phyloP scores from a whole-genome alignment of 2,797 vertebrate genomes.

The Catharus ustulatus region DNA sequence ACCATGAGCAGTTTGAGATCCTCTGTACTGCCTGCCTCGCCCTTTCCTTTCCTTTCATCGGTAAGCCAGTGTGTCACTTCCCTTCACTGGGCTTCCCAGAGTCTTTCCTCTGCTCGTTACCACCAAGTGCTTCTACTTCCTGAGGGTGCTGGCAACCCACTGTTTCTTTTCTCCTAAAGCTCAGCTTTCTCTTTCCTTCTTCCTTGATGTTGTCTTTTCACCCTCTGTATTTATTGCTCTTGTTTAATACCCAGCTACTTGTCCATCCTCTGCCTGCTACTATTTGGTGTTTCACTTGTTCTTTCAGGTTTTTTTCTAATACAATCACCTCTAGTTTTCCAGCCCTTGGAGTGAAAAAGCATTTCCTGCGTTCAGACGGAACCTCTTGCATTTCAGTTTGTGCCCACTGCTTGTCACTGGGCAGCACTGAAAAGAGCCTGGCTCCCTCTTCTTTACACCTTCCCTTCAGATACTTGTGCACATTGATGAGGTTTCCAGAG shows the following conservation, averaged over 20 bases:
- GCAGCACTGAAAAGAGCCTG: background rate
- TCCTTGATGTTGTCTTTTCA: background rate
- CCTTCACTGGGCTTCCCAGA: background rate
- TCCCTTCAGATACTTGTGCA: background rate
- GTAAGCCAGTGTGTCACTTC: background rate
- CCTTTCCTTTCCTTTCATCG: slow-evolving; percentile 59
- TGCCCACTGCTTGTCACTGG: background rate
- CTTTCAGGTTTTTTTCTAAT: background rate
- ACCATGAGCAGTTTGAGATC: background rate
- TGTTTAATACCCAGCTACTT: background rate
- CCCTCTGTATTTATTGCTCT: accelerated
- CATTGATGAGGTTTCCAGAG: background rate
- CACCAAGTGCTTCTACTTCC: background rate
- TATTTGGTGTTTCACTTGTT: background rate
- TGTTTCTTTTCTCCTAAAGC: background rate
- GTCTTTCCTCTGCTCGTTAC: background rate
- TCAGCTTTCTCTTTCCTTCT: background rate
- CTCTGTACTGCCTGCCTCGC: slow-evolving; percentile 27
- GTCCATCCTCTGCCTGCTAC: background rate
- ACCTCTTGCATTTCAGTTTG: background rate
- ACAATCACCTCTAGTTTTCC: background rate
- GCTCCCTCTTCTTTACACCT: background rate
- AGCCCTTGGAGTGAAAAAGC: background rate
- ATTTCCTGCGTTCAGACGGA: background rate
- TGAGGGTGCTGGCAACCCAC: background rate